Conservation (phyloP, 2,888 invertebrate species). For the Parasteatoda lunata region DNA sequence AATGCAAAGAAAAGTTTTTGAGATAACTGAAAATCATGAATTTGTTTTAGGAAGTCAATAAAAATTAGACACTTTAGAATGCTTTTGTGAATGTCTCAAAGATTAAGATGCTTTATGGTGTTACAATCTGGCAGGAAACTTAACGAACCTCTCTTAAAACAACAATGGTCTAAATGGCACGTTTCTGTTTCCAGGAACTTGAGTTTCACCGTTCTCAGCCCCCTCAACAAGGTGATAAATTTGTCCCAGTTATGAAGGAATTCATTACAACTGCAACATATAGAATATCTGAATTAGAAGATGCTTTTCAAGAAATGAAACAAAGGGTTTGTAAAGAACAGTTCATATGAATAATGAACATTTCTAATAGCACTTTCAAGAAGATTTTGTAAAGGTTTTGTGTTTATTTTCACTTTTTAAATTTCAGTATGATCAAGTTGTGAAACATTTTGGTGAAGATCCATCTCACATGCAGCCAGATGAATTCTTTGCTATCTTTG, state of each 20-base stretch:
- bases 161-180: too few relatives aligned
- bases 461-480: conserved; percentile 85
- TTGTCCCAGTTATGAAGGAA: conserved; percentile 94
- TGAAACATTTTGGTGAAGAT: conserved; percentile 92
- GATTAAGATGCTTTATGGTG: too few relatives aligned
- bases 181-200: conserved; percentile 79
- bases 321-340: conserved; percentile 77
- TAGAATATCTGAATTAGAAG: conserved; percentile 92
- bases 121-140: too few relatives aligned
- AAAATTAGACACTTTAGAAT: too few relatives aligned
- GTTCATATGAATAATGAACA: too few relatives aligned
- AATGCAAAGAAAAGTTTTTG: too few relatives aligned
- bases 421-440: conserved; percentile 87
- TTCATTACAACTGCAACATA: conserved; percentile 94
- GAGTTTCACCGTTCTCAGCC: conserved; percentile 89
- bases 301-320: conserved; percentile 95
- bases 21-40: too few relatives aligned
- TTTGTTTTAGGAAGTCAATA: too few relatives aligned
- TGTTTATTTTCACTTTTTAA: conserved; percentile 5
- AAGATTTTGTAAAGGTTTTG: too few relatives aligned
- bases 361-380: too few relatives aligned
- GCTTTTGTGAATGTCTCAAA: too few relatives aligned
- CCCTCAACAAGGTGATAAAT: conserved; percentile 81
- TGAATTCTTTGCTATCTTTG: conserved; percentile 94
- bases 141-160: too few relatives aligned